A percentile compares a stretch with the other conserved stretches of the same genome.
Conservation (phyloP, 2,797 vertebrate genomes). For the Meda fulgida region DNA sequence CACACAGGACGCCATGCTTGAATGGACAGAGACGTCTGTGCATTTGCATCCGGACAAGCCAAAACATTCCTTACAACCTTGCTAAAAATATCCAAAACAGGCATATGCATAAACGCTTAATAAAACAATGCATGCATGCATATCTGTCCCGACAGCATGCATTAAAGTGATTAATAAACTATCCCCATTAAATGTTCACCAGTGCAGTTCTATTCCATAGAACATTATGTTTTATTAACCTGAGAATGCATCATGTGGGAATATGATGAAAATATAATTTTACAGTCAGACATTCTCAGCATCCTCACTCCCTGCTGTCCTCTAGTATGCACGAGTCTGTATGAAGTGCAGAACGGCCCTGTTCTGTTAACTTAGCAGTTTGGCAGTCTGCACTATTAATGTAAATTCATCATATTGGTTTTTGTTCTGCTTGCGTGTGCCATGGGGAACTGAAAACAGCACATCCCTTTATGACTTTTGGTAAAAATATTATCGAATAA, state of each 20-base stretch:
- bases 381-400: background rate
- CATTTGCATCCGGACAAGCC: constrained; percentile 52
- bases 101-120: constrained; percentile 25
- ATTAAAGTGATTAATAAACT: constrained; percentile 68
- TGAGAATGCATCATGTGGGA: constrained; percentile 14
- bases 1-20: constrained; percentile 64
- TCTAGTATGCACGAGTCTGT: background rate
- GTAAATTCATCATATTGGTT: background rate
- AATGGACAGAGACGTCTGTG: constrained; percentile 54
- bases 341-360: constrained; percentile 30
- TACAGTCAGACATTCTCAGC: background rate
- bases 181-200: constrained; percentile 66
- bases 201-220: constrained; percentile 67
- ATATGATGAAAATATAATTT: background rate
- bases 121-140: constrained; percentile 11
- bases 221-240: constrained; percentile 3
- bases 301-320: background rate
- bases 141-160: constrained; percentile 11
- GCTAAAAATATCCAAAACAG: background rate
- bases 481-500: background rate
- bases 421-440: background rate
- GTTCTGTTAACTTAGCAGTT: background rate
- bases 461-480: background rate
- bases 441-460: background rate
- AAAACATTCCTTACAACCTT: constrained; percentile 27